Percentiles rank a stretch among this genome's conserved stretches.
These are phyloP conservation scores for Notechis scutatus DNA, from an alignment of 2,113 vertebrate species.

Conservation along the genomic window DNA sequence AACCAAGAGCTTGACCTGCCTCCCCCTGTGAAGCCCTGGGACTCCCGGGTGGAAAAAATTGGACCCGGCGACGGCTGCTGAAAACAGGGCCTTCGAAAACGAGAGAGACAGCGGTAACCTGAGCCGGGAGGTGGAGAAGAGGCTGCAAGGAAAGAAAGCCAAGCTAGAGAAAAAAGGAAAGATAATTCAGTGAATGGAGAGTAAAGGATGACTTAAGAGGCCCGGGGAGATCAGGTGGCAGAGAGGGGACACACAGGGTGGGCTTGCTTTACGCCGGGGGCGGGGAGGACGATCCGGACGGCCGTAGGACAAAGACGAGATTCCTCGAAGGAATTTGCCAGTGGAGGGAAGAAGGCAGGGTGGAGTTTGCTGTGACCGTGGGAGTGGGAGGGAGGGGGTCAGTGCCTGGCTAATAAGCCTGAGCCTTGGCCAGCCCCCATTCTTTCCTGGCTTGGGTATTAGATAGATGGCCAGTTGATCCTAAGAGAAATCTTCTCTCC, in stretches of 20 bases:
- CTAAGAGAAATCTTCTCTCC: too few species aligned
- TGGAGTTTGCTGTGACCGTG: too few species aligned
- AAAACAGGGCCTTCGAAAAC: neutral
- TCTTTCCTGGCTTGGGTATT: neutral
- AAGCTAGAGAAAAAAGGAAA: neutral
- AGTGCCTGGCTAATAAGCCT: neutral
- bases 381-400: neutral
- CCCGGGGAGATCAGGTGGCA: neutral
- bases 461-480: neutral
- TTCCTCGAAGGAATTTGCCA: neutral
- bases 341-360: neutral
- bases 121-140: neutral
- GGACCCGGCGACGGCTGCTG: neutral
- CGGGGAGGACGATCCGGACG: neutral
- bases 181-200: too few species aligned
- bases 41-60: neutral
- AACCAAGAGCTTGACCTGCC: neutral
- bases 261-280: neutral
- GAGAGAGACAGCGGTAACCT: neutral
- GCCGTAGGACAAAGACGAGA: neutral
- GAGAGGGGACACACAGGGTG: neutral
- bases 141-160: neutral
- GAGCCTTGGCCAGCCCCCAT: neutral
- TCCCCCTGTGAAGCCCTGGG: conserved; percentile 1
- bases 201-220: neutral